Evolutionary conservation across 53 echinoderm and acorn worm species (phyloP), one percentile per base, ranked within the genome.

Genomic region (Luidia sarsii): DNA sequence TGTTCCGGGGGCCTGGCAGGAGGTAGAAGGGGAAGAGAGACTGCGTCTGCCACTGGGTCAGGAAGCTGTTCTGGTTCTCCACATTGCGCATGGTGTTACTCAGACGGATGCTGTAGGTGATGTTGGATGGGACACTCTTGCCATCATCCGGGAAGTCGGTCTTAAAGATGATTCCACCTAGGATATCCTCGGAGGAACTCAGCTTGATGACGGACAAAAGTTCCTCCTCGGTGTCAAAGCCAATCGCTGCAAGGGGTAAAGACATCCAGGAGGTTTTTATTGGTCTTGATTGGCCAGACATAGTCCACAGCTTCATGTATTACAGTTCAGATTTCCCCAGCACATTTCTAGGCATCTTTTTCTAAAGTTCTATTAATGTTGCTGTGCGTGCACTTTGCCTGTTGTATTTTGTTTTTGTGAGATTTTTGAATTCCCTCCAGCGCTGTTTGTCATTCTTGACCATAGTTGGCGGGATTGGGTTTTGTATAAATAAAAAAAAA

Each of bases 1-100:
- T 89, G 39, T 89, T 82, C 36, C 92, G 85, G 24, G 92, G 92
- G 48, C 86, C 80, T n/a, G 92, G 92, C 35, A 92, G 56, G 50
- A 84, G 92, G 39, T 82, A 89, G n/a, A 86, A 75, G 73, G 93
- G 93, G 53, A 75, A 89, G 11, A 77, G 79, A 19, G 61, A 41
- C 49, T 75, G 63, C 0, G 93, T 92, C 29, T 82, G 71, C 93
- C 93, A 92, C 71, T 74, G 80, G 5, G 70, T 64, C 50, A 71
- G 29, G 69, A 68, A 70, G 34, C 62, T 62, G 13, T 52, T 50
- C 22, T 43, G 55, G 4, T 68, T 54, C 57, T 57, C 68, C 16
- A 86, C 51, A 32, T 89, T 89, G 51, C 86, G 38, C 56, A 82
- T 87, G 48, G 82, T 46, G 66, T 83, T 77, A 13, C 87, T 86